Conservation (phyloP, 2,113 vertebrate species). For the Grammomys surdaster region DNA sequence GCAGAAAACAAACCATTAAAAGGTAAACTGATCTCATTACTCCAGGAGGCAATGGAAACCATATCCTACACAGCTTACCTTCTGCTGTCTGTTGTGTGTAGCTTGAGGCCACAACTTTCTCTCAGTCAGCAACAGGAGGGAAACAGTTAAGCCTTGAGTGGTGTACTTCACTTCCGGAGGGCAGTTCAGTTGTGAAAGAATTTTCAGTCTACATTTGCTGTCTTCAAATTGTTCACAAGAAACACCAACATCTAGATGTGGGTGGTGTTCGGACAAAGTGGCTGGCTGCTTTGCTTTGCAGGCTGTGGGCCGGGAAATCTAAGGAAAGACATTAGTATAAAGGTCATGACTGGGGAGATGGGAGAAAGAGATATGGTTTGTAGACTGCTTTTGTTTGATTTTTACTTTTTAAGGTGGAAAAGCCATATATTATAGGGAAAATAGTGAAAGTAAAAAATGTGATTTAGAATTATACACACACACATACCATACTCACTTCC, state of each 20-base stretch:
- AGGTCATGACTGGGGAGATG: conserved; percentile 74
- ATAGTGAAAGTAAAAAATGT: conserved; percentile 41
- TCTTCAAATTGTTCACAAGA: conserved; percentile 75
- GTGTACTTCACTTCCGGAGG: conserved; percentile 61
- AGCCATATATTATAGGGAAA: conserved; percentile 12
- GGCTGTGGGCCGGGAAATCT: conserved; percentile 64
- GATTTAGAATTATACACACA: conserved; percentile 10
- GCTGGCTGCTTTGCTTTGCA: conserved; percentile 57
- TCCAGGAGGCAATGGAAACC: conserved; percentile 39
- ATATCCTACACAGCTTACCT: conserved; percentile 54
- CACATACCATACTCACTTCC: not conserved
- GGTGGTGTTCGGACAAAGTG: conserved; percentile 61
- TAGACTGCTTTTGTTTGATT: conserved; percentile 74
- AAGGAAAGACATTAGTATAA: conserved; percentile 81
- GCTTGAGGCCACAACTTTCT: not conserved
- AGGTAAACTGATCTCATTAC: conserved; percentile 70
- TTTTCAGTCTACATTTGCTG: conserved; percentile 74
- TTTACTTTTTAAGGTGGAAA: conserved; percentile 63
- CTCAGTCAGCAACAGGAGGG: not conserved
- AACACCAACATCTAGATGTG: conserved; percentile 56
- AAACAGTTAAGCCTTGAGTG: conserved; percentile 62
- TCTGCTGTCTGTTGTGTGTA: conserved; percentile 24
- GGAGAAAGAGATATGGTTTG: conserved; percentile 77
- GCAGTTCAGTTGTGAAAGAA: conserved; percentile 66
- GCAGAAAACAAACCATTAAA: conserved; percentile 67